Base-by-base conservation (phyloP, 2,797 vertebrate genomes). In the Phrynocephalus vlangalii region DNA sequence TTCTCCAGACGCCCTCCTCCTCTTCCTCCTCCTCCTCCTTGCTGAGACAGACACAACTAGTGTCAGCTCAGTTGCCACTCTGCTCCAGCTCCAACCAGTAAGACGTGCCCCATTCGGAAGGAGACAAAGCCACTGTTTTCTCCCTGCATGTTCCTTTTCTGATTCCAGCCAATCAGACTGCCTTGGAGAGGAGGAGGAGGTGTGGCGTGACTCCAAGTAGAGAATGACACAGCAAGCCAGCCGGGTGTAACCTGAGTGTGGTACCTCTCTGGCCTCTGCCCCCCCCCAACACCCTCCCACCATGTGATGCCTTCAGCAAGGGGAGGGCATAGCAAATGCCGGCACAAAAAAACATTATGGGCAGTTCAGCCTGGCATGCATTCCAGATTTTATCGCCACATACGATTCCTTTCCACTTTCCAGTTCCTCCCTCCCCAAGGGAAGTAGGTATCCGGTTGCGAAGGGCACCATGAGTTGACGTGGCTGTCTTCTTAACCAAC, bases 91-190 rank as follows among this genome's bases (percentile, higher is more conserved):
- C 85, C 5, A 10, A 1, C 79, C 30, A 38, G 24, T 24, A 22
- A 24, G 6, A 6, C 48, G 3, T n/a, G n/a, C 28, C 13, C 48
- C 63, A 20, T 79, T 66, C n/a, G 30, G 76, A n/a, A 73, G 76
- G n/a, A 71, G 7, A 33, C 5, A 60, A n/a, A 38, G 22, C 28
- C 28, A 6, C 28, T 15, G 9, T n/a, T 56, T 48, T 66, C 52
- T 38, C 52, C 66, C 48, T 1, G 66, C 75, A 24, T 72, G 52
- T 56, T 56, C 52, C 52, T 13, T 84, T 67, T 77, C 44, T 86
- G 44, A 70, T 91, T 88, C 84, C 76, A 86, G 50, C 63, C 30
- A 91, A 6, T 87, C 86, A 0, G 24, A 30, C 60, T 86, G 82
- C 48, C 52, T 0, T 70, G 67, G 48, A 48, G n/a, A 44, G 38